These are phyloP conservation scores for Gymnosoma rotundatum DNA, from an alignment of 2,888 invertebrate species.

Conservation along the genomic window DNA sequence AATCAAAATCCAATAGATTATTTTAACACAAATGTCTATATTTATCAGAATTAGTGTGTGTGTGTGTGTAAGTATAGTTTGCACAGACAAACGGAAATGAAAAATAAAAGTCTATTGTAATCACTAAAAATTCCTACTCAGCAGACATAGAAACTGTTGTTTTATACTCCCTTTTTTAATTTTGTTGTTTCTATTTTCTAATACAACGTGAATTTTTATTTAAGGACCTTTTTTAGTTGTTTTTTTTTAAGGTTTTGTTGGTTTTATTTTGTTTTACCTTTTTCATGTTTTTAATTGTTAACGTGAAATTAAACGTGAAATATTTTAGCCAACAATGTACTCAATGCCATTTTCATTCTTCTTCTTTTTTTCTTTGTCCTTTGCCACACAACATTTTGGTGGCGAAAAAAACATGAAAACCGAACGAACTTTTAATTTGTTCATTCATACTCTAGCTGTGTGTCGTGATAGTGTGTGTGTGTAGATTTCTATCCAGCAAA, in stretches of 20 bases:
- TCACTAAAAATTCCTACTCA: constrained; percentile 23
- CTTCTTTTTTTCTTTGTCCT: constrained; percentile 21
- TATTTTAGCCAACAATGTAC: constrained; percentile 68
- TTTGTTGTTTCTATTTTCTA: constrained; percentile 22
- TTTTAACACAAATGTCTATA: constrained; percentile 62
- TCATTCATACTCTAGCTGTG: constrained; percentile 46
- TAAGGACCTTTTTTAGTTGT: background rate
- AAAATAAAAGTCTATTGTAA: constrained; percentile 62
- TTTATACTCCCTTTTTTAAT: constrained; percentile 22
- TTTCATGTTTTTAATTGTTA: constrained; percentile 68
- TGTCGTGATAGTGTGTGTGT: background rate
- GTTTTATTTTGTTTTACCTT: constrained; percentile 42
- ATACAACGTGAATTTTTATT: background rate
- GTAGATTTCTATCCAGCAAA: constrained; percentile 27
- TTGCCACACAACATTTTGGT: constrained; percentile 59
- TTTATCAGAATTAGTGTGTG: constrained; percentile 24
- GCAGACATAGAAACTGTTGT: constrained; percentile 36
- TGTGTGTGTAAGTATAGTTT: constrained; percentile 7
- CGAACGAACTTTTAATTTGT: constrained; percentile 68
- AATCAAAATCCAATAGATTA: constrained; percentile 60
- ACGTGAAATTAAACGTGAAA: constrained; percentile 73
- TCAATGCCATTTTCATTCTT: constrained; percentile 51
- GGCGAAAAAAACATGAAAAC: constrained; percentile 53
- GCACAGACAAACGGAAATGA: constrained; percentile 49
- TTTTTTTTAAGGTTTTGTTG: constrained; percentile 27